Evolutionary conservation across 1,140 invertebrate species (phyloP), one percentile per base, ranked within the genome.

Genomic region (Drosophila ohnishii): DNA sequence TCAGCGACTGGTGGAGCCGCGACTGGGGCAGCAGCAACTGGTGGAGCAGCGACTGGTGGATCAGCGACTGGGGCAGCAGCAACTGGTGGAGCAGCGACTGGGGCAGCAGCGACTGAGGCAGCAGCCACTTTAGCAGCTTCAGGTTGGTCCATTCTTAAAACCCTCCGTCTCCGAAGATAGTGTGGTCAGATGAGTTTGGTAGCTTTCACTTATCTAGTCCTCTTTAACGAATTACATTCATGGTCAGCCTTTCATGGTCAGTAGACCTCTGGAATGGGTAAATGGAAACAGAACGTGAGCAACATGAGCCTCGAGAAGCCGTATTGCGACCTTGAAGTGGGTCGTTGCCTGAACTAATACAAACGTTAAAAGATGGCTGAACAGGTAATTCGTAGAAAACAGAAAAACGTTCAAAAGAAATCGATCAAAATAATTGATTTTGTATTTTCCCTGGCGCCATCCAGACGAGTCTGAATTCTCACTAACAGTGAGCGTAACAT

Each of bases 361-460:
- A 8, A 19, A 28, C 10, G 10, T 22, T 22, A 30, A 42, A 37
- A 50, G 40, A 25, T 25, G 11, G 5, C 22, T n/a, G 6, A 70
- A 45, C 9, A 44, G 14, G 16, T 59, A 16, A 28, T 28, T 39
- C 42, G 25, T 60, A 19, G 34, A 37, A 55, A 13, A n/a, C 51
- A 28, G 14, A 73, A 55, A 16, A 35, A 25, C 19, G 58, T 37
- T 37, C 5, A 5, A 22, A 50, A 22, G 28, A 34, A 64, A 84
- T 79, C 80, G 39, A 80, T 80, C 58, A 48, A 45, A 47, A 62
- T 42, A 61, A 76, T 73, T 67, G 42, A 56, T 64, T 61, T 62
- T 77, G 9, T 30, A 32, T 66, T 62, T 47, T 25, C n/a, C n/a
- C 13, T 22, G 78, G 65, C 72, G 78, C 65, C 78, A 22, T 6